A percentile compares a stretch with the other conserved stretches of the same genome.
These are phyloP conservation scores for Ctena decussata DNA, from an alignment of 2,888 invertebrate species.

Conservation along the genomic window DNA sequence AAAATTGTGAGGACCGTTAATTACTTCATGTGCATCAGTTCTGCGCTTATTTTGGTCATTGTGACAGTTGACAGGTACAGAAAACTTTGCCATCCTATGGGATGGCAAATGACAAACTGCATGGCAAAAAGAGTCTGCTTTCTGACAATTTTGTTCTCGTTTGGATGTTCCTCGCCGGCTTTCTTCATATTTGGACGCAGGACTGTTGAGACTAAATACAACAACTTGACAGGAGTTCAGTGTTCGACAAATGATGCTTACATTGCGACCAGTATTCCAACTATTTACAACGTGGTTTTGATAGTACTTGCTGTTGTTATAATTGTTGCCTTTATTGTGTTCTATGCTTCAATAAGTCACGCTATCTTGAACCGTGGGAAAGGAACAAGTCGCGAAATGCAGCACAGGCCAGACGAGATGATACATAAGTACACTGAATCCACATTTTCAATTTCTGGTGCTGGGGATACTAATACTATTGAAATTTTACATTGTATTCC, in stretches of 20 bases:
- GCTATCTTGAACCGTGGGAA: conserved; percentile 32
- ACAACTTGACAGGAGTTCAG: conserved; percentile 63
- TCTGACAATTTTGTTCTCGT: conserved; percentile 36
- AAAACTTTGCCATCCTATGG: conserved; percentile 74
- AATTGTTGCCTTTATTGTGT: conserved; percentile 50
- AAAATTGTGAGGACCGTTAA: conserved; percentile 57
- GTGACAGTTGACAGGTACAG: conserved; percentile 66
- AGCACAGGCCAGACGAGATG: background rate
- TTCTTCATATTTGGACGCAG: conserved; percentile 70
- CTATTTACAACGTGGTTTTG: conserved; percentile 67
- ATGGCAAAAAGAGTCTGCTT: conserved; percentile 55
- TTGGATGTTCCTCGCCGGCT: conserved; percentile 68
- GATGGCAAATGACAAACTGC: conserved; percentile 62
- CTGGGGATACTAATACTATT: background rate
- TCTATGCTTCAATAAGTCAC: conserved; percentile 67
- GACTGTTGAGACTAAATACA: conserved; percentile 54
- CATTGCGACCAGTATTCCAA: conserved; percentile 59
- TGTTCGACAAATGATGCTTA: conserved; percentile 70
- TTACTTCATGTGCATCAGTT: conserved; percentile 47
- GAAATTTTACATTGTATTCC: no score
- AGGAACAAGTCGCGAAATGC: background rate
- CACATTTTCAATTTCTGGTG: background rate
- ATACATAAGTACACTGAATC: background rate
- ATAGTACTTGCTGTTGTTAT: conserved; percentile 63
- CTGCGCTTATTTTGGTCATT: conserved; percentile 44